A percentile compares a stretch with the other conserved stretches of the same genome.
Conservation (phyloP, 2,888 invertebrate genomes). For the Mesochorus sp. region DNA sequence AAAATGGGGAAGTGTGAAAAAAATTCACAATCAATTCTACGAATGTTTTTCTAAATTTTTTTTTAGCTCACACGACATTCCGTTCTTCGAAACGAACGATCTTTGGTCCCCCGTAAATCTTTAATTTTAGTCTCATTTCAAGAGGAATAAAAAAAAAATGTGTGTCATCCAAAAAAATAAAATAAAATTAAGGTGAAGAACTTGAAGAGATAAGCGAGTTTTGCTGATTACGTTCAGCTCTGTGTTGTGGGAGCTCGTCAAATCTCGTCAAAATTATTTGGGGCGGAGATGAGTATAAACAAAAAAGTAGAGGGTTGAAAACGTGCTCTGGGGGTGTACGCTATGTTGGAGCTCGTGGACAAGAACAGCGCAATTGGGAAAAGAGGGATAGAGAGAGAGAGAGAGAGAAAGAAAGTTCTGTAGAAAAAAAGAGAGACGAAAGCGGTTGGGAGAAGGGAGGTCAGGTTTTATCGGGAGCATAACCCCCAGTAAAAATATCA, state of each 20-base stretch:
- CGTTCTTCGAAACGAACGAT: too few relatives aligned
- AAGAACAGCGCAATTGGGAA: too few relatives aligned
- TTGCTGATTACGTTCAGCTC: not conserved
- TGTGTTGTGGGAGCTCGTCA: too few relatives aligned
- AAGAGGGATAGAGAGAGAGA: too few relatives aligned
- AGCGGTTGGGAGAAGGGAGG: constrained; percentile 56
- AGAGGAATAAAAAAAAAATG: too few relatives aligned
- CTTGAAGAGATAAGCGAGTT: not conserved
- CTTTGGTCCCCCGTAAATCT: too few relatives aligned
- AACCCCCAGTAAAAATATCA: constrained; percentile 64
- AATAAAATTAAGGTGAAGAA: not conserved
- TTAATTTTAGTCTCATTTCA: not conserved
- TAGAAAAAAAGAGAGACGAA: not conserved
- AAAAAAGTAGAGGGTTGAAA: constrained; percentile 27
- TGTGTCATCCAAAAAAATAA: not conserved
- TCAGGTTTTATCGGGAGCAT: constrained; percentile 62
- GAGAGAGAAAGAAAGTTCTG: not conserved
- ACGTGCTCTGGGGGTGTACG: too few relatives aligned
- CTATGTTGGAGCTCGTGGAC: too few relatives aligned
- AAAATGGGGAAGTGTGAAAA: not conserved
- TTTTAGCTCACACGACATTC: too few relatives aligned
- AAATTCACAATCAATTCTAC: not conserved
- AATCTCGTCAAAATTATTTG: too few relatives aligned
- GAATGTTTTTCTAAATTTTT: too few relatives aligned
- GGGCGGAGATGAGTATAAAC: constrained; percentile 21